Evolutionary conservation across 2,888 invertebrate genomes (phyloP).

Genomic region (Pollenia griseotomentosa): DNA sequence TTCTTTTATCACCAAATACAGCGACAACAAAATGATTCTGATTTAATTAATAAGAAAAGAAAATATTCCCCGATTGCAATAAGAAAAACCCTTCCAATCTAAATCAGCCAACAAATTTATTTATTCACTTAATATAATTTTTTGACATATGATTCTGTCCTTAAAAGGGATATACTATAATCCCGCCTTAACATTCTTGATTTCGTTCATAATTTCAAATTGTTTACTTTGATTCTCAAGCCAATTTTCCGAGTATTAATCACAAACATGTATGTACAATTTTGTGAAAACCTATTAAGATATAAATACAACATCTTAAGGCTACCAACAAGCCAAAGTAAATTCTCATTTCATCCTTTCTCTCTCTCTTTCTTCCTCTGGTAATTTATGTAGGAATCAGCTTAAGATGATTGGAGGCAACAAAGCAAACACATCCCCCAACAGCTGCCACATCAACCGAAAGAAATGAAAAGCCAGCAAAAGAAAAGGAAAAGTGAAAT

Average conservation of each 20-base stretch:
- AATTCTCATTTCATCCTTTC: not conserved
- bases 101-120: no score
- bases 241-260: conserved; percentile 27
- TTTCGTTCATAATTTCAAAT: conserved; percentile 8
- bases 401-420: conserved; percentile 24
- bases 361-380: not conserved
- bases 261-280: conserved; percentile 6
- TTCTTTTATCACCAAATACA: no score
- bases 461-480: not conserved
- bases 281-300: conserved; percentile 17
- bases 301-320: conserved; percentile 30
- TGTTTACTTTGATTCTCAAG: conserved; percentile 6
- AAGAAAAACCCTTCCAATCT: no score
- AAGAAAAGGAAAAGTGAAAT: not conserved
- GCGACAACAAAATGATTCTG: no score
- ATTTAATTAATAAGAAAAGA: no score
- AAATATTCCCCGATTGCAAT: no score
- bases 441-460: not conserved
- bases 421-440: not conserved
- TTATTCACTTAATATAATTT: no score
- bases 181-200: not conserved
- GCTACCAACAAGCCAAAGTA: not conserved
- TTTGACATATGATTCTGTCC: no score
- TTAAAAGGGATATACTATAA: not conserved
- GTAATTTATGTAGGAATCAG: conserved; percentile 54